Evolutionary conservation across 2,888 invertebrate species (phyloP).

Genomic region (Spodoptera exigua): DNA sequence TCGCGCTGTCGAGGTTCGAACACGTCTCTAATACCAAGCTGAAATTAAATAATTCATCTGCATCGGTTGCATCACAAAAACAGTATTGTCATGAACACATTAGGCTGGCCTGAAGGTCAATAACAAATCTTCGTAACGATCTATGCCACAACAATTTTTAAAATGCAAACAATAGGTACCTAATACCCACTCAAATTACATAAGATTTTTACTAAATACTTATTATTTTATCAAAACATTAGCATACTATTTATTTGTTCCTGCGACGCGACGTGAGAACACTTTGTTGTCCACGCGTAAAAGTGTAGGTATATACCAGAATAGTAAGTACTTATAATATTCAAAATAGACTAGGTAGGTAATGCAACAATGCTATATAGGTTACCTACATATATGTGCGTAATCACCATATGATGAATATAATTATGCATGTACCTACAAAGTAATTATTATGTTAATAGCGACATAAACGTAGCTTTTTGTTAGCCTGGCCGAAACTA

Average conservation of each 20-base stretch:
- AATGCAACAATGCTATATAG: too few relatives aligned
- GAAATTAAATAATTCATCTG: constrained; percentile 48
- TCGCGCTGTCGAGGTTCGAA: constrained; percentile 95
- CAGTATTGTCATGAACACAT: constrained; percentile 41
- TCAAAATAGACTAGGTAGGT: too few relatives aligned
- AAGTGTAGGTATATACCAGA: too few relatives aligned
- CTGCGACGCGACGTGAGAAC: neutral
- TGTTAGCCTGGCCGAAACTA: constrained; percentile 34
- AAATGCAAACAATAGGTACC: too few relatives aligned
- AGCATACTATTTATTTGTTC: constrained; percentile 11
- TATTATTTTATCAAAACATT: neutral
- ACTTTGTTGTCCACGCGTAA: constrained; percentile 11
- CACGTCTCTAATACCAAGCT: constrained; percentile 94
- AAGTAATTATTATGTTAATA: constrained; percentile 56
- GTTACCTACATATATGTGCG: too few relatives aligned
- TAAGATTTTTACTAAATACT: too few relatives aligned
- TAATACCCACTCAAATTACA: too few relatives aligned
- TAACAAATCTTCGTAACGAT: constrained; percentile 10
- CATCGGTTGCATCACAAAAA: neutral
- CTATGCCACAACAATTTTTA: constrained; percentile 12
- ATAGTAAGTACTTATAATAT: too few relatives aligned
- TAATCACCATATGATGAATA: neutral
- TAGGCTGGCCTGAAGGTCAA: constrained; percentile 25
- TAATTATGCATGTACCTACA: constrained; percentile 17
- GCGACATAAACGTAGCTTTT: constrained; percentile 30